Base-by-base conservation (phyloP, 2,113 vertebrate species). In the Pseudopipra pipra region DNA sequence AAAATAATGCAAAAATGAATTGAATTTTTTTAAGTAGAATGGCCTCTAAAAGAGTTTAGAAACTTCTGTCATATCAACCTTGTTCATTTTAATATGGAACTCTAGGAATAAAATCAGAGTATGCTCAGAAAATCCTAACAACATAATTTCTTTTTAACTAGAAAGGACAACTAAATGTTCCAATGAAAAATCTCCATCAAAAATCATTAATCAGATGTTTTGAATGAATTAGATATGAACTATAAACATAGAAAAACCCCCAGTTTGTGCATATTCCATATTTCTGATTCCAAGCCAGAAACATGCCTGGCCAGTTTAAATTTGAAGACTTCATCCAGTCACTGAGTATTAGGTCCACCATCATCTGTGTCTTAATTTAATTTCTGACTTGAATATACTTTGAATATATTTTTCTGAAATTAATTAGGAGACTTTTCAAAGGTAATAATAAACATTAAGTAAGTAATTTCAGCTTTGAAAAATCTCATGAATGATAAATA, bases 361-460 rank as follows among this genome's bases (percentile, higher is more conserved):
- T 72, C 5, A 58, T 67, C 35, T 44, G 16, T 23, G 16, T 84
- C 74, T 88, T 61, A 77, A 92, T 87, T 89, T 75, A 81, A 76
- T 92, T 92, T 78, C 78, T 59, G 21, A 68, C 87, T 59, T 73
- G 49, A 81, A 61, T 17, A 59, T 54, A 56, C 15, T 51, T 51
- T 51, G 14, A 51, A 51, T 51, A 27, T 51, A 35, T 71, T 90
- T 93, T 68, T 59, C 56, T 85, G 35, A 75, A 87, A 92, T 91
- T 85, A 94, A 90, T 89, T 74, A 71, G 33, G 9, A 63, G 37
- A 86, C 87, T 89, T 87, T 95, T 70, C 61, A 93, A 87, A 91
- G 37, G 39, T 65, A 75, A 33, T 11, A 65, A 61, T 75, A 84
- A 86, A 41, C 30, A 70, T 70, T 80, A 89, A 61, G 22, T n/a